Evolutionary conservation across 1,140 invertebrate species (phyloP), one percentile per base, ranked within the genome.

Genomic region (Solenopsis invicta): DNA sequence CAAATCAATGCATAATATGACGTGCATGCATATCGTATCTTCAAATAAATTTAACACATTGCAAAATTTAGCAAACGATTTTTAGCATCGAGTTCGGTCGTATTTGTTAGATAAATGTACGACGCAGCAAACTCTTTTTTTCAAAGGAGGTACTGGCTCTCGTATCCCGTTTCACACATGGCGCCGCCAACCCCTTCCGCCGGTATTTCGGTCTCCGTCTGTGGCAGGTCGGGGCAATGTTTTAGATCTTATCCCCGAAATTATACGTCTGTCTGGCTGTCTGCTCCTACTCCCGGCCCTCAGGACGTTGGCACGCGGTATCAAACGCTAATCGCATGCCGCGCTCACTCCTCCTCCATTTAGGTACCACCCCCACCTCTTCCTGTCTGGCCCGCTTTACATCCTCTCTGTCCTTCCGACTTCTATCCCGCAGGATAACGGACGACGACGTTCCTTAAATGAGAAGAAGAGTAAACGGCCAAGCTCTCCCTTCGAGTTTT

Each of bases 201-300:
- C 81, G 48, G 86, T 86, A 89, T 92, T 91, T 93, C 92, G 93
- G 88, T 93, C 91, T 93, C 93, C 93, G 93, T 93, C 93, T 94
- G 93, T 92, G 92, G 91, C 90, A 88, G 87, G 88, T 81, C 87
- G 87, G 85, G 88, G 89, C 87, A 91, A 92, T 92, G 92, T 91
- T 91, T 93, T 92, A 93, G 94, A 94, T 94, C 94, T 94, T 94
- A 94, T 94, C 94, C 93, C 77, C 89, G 88, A 94, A 94, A 94
- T 94, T 94, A 94, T 94, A 94, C 78, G 94, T 94, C 94, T 94
- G 92, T 93, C 92, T 93, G 89, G 88, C 89, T 89, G 91, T 93
- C 92, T 90, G 90, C 91, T 93, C 90, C 93, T 91, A 90, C 90
- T 93, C 91, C 89, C 85, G 87, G 85, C 88, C 87, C 92, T 92